Conservation (phyloP, 2,888 invertebrate species). For the Nephrotoma guestfalica region DNA sequence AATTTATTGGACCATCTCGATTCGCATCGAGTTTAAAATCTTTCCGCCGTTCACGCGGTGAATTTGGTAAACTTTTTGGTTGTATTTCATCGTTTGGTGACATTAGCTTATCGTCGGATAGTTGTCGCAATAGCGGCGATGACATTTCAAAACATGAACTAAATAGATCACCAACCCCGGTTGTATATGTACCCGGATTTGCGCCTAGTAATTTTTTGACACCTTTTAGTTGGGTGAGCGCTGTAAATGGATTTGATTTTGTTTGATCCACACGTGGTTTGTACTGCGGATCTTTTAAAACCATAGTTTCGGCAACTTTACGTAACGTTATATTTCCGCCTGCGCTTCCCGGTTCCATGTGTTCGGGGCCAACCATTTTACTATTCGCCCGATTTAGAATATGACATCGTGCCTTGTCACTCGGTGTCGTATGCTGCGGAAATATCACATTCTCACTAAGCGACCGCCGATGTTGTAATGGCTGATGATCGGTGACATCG, state of each 20-base stretch:
- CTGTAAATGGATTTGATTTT: conserved; percentile 56
- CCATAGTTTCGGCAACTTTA: conserved; percentile 73
- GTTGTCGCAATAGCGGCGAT: conserved; percentile 42
- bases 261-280: conserved; percentile 41
- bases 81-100: conserved; percentile 16
- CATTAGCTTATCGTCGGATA: conserved; percentile 22
- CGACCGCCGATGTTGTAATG: conserved; percentile 48
- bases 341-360: conserved; percentile 26
- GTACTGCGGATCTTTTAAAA: conserved; percentile 69
- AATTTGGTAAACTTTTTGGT: conserved; percentile 38
- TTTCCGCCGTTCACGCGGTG: conserved; percentile 34
- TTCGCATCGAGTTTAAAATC: conserved; percentile 6
- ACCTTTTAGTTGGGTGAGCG: conserved; percentile 61
- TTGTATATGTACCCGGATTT: conserved; percentile 34
- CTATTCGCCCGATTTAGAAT: conserved; percentile 37
- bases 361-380: conserved; percentile 15
- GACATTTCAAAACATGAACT: conserved; percentile 67
- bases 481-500: background rate
- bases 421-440: conserved; percentile 46
- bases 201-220: conserved; percentile 70
- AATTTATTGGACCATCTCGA: background rate
- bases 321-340: conserved; percentile 40
- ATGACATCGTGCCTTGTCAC: conserved; percentile 60
- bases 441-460: conserved; percentile 48
- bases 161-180: conserved; percentile 42